Conservation (phyloP, 1,140 invertebrate genomes). For the Onthophagus taurus region DNA sequence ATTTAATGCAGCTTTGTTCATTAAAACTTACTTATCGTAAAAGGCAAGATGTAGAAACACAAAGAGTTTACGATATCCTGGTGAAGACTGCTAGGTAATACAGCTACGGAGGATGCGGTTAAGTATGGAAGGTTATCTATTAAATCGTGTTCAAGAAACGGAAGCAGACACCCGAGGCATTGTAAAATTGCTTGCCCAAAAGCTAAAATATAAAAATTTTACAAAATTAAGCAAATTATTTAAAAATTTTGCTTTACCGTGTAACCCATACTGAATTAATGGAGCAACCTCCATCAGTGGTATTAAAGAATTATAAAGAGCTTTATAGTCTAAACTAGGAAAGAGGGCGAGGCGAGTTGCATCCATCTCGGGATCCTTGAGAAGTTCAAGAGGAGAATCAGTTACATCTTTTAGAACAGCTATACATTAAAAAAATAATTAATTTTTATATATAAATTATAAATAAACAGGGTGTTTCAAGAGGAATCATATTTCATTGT, state of each 20-base stretch:
- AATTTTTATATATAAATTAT: too few species aligned
- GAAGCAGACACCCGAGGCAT: constrained; percentile 83
- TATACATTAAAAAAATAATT: constrained; percentile 38
- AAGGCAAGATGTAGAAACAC: constrained; percentile 93
- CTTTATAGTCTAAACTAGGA: constrained; percentile 92
- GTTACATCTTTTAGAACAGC: constrained; percentile 93
- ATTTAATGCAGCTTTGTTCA: background rate
- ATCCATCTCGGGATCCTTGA: constrained; percentile 78
- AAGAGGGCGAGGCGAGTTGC: constrained; percentile 77
- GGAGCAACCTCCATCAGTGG: constrained; percentile 73
- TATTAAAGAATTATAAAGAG: constrained; percentile 78
- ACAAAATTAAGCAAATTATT: constrained; percentile 16
- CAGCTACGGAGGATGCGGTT: constrained; percentile 85
- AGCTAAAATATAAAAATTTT: constrained; percentile 47
- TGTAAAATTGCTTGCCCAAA: constrained; percentile 87
- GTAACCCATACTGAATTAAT: constrained; percentile 71
- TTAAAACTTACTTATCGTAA: constrained; percentile 76
- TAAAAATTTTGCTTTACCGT: constrained; percentile 46
- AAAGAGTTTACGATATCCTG: constrained; percentile 92
- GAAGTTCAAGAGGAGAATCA: constrained; percentile 80
- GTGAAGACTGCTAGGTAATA: constrained; percentile 82
- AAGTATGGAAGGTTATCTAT: constrained; percentile 93
- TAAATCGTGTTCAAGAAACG: constrained; percentile 92
- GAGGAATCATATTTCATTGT: too few species aligned
- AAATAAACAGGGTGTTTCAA: too few species aligned